Percentiles rank a stretch among this genome's conserved stretches.
Evolutionary conservation across 1,140 invertebrate species (phyloP).

Genomic region (Platorchestia sp.): DNA sequence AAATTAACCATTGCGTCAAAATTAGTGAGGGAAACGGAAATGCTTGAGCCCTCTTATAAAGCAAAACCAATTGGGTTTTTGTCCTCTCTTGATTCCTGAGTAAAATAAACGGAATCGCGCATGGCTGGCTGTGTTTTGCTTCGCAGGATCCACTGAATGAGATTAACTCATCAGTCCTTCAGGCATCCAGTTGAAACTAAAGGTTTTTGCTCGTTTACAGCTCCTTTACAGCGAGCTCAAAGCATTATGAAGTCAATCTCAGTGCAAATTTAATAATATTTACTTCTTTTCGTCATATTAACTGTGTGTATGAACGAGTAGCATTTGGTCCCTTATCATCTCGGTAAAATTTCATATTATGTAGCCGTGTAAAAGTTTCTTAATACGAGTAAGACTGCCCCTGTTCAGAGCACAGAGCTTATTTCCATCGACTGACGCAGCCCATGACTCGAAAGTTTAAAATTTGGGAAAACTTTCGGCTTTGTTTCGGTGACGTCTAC

Average conservation of each 20-base stretch:
- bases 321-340: neutral
- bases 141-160: neutral
- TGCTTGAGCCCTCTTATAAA: neutral
- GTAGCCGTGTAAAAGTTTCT: neutral
- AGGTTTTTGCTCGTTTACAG: neutral
- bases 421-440: neutral
- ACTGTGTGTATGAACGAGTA: neutral
- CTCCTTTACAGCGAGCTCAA: neutral
- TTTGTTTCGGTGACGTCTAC: neutral
- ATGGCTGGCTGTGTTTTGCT: neutral
- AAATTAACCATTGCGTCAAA: neutral
- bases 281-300: neutral
- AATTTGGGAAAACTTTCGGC: neutral
- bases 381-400: neutral
- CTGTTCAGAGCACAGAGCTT: neutral
- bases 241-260: neutral
- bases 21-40: neutral
- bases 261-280: neutral
- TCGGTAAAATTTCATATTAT: neutral
- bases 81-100: neutral
- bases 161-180: conserved; percentile 7
- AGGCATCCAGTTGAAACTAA: neutral
- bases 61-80: neutral
- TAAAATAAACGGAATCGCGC: neutral
- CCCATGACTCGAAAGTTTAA: neutral